These are phyloP conservation scores for Proales similis DNA, from an alignment of 1,140 invertebrate genomes.

Conservation along the genomic window DNA sequence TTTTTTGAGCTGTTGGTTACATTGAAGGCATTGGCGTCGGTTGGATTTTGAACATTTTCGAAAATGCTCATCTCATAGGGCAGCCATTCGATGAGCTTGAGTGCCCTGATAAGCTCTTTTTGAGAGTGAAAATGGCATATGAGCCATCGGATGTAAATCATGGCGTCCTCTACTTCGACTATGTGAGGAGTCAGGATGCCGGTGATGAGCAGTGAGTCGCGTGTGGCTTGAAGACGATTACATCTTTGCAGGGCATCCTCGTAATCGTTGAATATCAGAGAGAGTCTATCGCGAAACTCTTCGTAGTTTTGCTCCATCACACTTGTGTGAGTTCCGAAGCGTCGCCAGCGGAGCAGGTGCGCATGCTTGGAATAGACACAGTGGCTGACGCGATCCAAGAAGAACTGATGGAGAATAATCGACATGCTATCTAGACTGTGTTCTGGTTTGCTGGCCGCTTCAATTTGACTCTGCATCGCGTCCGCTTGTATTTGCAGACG, in stretches of 20 bases:
- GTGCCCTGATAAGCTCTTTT: slow-evolving; percentile 48
- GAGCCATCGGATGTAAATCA: slow-evolving; percentile 50
- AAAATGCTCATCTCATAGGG: slow-evolving; percentile 24
- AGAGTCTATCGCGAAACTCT: slow-evolving; percentile 45
- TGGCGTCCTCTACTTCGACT: slow-evolving; percentile 47
- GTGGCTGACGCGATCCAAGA: slow-evolving; percentile 43
- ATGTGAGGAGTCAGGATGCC: slow-evolving; percentile 31
- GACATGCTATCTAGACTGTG: slow-evolving; percentile 47
- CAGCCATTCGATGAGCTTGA: slow-evolving; percentile 43
- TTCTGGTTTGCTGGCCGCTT: slow-evolving; percentile 42
- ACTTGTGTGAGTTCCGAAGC: slow-evolving; percentile 49
- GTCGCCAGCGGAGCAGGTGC: slow-evolving; percentile 50
- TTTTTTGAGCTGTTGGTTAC: too few species aligned
- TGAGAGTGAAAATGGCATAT: slow-evolving; percentile 48
- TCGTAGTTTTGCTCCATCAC: slow-evolving; percentile 48
- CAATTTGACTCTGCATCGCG: slow-evolving; percentile 47
- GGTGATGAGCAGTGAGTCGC: slow-evolving; percentile 43
- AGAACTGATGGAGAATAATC: slow-evolving; percentile 48
- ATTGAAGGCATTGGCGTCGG: slow-evolving; percentile 7
- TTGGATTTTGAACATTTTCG: slow-evolving; percentile 9
- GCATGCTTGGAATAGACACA: slow-evolving; percentile 48
- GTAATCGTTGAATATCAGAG: slow-evolving; percentile 48
- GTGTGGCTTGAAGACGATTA: slow-evolving; percentile 43
- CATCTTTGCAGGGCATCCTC: slow-evolving; percentile 48
- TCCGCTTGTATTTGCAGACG: slow-evolving; percentile 48